Conservation (phyloP, 2,797 vertebrate species). For the Danionella dracula region DNA sequence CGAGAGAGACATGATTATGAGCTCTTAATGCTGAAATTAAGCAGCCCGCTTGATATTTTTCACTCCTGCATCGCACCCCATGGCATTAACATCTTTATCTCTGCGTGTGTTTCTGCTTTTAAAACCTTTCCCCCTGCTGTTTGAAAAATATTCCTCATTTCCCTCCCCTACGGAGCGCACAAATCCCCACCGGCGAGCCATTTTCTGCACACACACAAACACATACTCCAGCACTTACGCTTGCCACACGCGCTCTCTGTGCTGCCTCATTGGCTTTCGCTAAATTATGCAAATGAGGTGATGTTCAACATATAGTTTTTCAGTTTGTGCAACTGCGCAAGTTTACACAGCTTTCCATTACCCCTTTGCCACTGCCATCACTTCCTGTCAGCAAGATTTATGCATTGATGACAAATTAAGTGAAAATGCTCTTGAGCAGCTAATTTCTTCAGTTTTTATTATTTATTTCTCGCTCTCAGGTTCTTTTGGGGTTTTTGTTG, state of each 20-base stretch:
- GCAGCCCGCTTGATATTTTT: conserved; percentile 64
- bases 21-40: conserved; percentile 99
- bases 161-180: conserved; percentile 99
- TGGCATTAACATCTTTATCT: conserved; percentile 99
- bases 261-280: conserved; percentile 99
- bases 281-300: conserved; percentile 99
- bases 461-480: conserved; percentile 52
- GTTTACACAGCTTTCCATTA: conserved; percentile 96
- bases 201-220: conserved; percentile 86
- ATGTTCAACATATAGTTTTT: conserved; percentile 97
- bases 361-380: conserved; percentile 95
- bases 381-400: conserved; percentile 99
- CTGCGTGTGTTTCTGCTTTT: conserved; percentile 99
- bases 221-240: conserved; percentile 99
- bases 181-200: conserved; percentile 99
- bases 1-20: conserved; percentile 99
- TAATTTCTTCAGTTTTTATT: conserved; percentile 50
- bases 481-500: conserved; percentile 69
- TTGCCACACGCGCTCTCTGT: conserved; percentile 95
- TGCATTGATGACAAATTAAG: conserved; percentile 99
- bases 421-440: conserved; percentile 74
- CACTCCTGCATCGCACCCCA: conserved; percentile 80
- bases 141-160: conserved; percentile 99
- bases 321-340: conserved; percentile 97
- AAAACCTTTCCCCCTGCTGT: conserved; percentile 99